phyloP scores from a whole-genome alignment of 2,888 invertebrate species.

The Acrobasis suavella region DNA sequence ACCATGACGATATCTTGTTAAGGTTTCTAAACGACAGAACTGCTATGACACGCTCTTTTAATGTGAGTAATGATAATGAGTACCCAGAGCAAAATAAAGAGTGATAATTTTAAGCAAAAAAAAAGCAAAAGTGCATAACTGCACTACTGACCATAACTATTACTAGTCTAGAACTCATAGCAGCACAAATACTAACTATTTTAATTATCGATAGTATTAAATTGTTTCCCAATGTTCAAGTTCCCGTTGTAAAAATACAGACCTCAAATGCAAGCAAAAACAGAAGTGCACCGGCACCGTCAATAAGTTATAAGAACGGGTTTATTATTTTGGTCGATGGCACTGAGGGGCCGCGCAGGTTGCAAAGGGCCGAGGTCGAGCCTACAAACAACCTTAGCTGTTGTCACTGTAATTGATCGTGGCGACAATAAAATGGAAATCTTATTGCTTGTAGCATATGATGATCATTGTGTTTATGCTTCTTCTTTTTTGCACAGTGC shows the following conservation, averaged over 20 bases:
- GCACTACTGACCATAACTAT: not conserved
- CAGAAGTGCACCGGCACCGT: constrained; percentile 21
- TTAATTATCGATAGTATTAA: not conserved
- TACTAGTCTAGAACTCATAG: not conserved
- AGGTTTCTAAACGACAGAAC: no score
- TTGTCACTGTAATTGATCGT: constrained; percentile 26
- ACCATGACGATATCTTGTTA: no score
- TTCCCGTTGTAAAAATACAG: not conserved
- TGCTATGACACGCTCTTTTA: no score
- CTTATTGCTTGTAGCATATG: not conserved
- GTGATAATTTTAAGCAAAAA: no score
- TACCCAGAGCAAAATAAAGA: not conserved
- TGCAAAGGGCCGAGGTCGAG: constrained; percentile 76
- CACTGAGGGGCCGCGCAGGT: constrained; percentile 71
- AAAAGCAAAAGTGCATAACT: no score
- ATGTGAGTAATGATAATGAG: no score
- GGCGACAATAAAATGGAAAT: constrained; percentile 8
- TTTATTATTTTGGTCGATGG: constrained; percentile 64
- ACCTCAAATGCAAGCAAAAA: not conserved
- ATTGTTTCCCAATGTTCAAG: not conserved
- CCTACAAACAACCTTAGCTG: constrained; percentile 39
- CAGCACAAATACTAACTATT: not conserved
- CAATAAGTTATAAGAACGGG: constrained; percentile 47
- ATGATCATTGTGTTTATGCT: not conserved
- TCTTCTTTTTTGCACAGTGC: not conserved